These are phyloP conservation scores for Linnaemya tessellans DNA, from an alignment of 2,888 invertebrate species.

Conservation along the genomic window DNA sequence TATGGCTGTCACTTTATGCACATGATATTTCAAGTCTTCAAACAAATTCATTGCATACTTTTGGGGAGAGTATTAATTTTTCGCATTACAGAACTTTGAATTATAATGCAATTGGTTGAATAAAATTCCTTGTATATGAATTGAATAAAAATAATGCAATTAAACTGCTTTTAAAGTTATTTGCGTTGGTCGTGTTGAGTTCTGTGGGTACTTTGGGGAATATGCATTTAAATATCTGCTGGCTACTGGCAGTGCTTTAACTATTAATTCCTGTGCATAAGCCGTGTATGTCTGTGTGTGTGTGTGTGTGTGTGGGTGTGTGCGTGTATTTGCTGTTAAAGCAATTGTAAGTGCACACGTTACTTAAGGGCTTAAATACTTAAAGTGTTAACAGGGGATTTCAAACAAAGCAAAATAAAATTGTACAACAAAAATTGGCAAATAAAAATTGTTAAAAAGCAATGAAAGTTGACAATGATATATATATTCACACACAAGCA, in stretches of 20 bases:
- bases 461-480: constrained; percentile 29
- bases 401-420: constrained; percentile 32
- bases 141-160: too few species aligned
- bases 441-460: neutral
- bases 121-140: too few species aligned
- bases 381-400: constrained; percentile 68
- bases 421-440: neutral
- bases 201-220: neutral
- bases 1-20: too few species aligned
- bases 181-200: neutral
- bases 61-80: too few species aligned
- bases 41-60: too few species aligned
- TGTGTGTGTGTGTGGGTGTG: neutral
- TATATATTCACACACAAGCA: neutral
- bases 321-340: neutral
- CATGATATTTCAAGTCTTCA: too few species aligned
- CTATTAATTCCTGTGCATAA: constrained; percentile 7
- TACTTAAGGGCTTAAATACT: constrained; percentile 64
- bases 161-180: neutral
- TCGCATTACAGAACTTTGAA: too few species aligned
- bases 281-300: too few species aligned
- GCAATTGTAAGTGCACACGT: constrained; percentile 40
- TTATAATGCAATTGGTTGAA: too few species aligned
- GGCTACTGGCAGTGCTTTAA: constrained; percentile 17
- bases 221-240: neutral